Conservation (phyloP, 2,888 invertebrate species). For the Barypeithes pellucidus region DNA sequence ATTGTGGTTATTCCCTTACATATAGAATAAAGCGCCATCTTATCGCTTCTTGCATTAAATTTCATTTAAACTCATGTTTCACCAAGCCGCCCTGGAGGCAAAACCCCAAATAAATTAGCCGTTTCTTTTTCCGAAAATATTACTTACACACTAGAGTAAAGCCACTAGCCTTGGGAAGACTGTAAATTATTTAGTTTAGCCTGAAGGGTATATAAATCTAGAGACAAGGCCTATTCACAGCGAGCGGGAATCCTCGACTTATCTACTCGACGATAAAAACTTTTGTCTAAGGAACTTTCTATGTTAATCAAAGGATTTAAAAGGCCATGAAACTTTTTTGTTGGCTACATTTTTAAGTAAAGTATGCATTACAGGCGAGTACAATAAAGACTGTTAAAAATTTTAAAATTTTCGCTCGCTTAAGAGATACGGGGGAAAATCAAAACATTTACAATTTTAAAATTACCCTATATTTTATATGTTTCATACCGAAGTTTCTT, state of each 20-base stretch:
- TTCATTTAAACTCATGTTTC: too few species aligned
- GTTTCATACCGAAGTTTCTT: too few species aligned
- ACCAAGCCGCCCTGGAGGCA: too few species aligned
- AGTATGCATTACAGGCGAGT: constrained; percentile 11
- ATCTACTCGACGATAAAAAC: constrained; percentile 52
- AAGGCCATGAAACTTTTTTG: constrained; percentile 40
- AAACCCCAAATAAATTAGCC: too few species aligned
- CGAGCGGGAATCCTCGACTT: constrained; percentile 49
- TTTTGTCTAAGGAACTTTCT: constrained; percentile 53
- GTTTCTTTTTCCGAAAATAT: constrained; percentile 5
- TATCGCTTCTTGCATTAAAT: too few species aligned
- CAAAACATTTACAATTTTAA: too few species aligned
- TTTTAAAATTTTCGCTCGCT: too few species aligned
- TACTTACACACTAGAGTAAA: constrained; percentile 44
- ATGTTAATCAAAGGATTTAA: constrained; percentile 53
- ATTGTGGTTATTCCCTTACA: too few species aligned
- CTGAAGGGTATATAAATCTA: constrained; percentile 53
- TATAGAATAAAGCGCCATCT: too few species aligned
- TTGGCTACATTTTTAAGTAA: background rate
- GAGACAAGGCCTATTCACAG: constrained; percentile 52
- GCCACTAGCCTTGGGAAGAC: constrained; percentile 35
- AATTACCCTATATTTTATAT: too few species aligned
- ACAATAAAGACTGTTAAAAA: constrained; percentile 2
- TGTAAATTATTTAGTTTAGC: constrained; percentile 53
- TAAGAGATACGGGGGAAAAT: too few species aligned